Percentiles rank a stretch among this genome's conserved stretches.
Conservation (phyloP, 2,113 vertebrate genomes). For the Eidolon helvum region DNA sequence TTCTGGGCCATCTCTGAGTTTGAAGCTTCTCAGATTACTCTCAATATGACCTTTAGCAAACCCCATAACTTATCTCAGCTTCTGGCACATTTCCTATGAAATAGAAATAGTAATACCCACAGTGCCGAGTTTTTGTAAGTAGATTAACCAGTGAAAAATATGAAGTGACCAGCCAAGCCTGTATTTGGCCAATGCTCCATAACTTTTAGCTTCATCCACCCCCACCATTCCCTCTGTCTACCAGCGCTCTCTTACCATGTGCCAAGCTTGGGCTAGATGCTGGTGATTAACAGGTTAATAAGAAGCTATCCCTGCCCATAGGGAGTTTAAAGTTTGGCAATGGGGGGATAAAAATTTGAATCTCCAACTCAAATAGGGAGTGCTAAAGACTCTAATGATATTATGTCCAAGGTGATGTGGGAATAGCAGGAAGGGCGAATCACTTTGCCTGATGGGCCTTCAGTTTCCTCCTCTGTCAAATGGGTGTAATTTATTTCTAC, state of each 20-base stretch:
- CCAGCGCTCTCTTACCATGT: background rate
- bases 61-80: background rate
- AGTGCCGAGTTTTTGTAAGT: background rate
- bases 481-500: background rate
- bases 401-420: background rate
- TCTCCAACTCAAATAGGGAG: background rate
- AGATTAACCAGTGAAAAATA: background rate
- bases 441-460: background rate
- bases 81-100: constrained; percentile 11
- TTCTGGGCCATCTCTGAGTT: background rate
- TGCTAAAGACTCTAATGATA: background rate
- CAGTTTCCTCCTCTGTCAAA: constrained; percentile 8
- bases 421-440: background rate
- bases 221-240: background rate
- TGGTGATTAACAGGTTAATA: background rate
- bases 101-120: background rate
- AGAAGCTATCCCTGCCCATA: background rate
- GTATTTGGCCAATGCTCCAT: background rate
- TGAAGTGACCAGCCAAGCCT: background rate
- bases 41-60: background rate
- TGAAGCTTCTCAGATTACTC: constrained; percentile 34
- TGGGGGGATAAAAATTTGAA: background rate
- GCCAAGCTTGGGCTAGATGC: background rate
- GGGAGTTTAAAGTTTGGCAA: background rate
- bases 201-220: background rate